Evolutionary conservation across 1,140 invertebrate species (phyloP).

Genomic region (Atta texana): DNA sequence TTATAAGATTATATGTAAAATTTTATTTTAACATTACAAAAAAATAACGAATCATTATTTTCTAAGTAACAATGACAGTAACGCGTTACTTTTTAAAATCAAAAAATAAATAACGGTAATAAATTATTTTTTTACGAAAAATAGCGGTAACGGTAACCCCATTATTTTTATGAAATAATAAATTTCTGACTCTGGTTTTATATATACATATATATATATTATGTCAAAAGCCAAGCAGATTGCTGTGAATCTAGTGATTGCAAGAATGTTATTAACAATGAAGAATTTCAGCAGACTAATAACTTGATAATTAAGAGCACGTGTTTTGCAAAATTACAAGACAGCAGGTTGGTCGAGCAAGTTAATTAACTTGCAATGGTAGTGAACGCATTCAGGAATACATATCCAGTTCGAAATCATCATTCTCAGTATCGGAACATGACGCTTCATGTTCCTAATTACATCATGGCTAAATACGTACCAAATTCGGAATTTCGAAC

Average conservation of each 20-base stretch:
- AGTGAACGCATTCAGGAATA: conserved; percentile 46
- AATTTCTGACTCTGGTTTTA: background rate
- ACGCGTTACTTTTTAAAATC: no score
- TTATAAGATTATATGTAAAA: no score
- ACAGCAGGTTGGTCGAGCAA: conserved; percentile 17
- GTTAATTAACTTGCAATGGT: conserved; percentile 36
- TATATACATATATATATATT: background rate
- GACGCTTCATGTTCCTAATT: conserved; percentile 53
- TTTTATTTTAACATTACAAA: no score
- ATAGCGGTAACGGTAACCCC: no score
- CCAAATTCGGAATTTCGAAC: conserved; percentile 25
- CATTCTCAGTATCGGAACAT: conserved; percentile 25
- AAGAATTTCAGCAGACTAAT: conserved; percentile 19
- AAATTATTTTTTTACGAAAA: no score
- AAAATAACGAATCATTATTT: no score
- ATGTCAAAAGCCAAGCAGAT: conserved; percentile 2
- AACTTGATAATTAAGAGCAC: conserved; percentile 55
- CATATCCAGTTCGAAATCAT: conserved; percentile 51
- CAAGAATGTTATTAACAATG: background rate
- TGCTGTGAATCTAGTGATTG: background rate
- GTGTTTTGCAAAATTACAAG: conserved; percentile 59
- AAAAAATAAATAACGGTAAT: no score
- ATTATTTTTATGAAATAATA: no score
- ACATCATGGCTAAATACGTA: conserved; percentile 11
- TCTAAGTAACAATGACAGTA: no score